phyloP scores from a whole-genome alignment of 2,888 invertebrate genomes.

The Argyra leucocephala region DNA sequence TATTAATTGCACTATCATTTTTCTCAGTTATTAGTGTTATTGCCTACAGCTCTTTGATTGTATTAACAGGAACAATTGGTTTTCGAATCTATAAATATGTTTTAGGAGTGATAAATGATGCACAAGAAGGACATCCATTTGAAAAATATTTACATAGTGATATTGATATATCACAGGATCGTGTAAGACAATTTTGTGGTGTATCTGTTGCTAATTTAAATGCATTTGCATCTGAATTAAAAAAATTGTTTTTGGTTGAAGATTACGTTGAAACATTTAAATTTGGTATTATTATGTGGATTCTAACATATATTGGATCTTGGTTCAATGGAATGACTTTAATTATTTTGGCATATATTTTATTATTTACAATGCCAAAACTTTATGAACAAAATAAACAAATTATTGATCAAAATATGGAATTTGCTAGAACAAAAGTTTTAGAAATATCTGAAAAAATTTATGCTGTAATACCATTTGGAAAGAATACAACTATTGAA shows the following conservation, averaged over 20 bases:
- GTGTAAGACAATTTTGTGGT: background rate
- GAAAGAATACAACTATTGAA: background rate
- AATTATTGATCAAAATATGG: background rate
- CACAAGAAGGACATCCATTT: background rate
- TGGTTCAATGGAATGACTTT: background rate
- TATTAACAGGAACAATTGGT: background rate
- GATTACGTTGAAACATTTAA: background rate
- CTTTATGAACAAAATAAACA: background rate
- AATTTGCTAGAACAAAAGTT: background rate
- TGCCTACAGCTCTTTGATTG: background rate
- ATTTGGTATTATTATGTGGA: background rate
- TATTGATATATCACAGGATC: background rate
- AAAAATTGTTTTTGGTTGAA: background rate
- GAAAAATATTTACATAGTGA: background rate
- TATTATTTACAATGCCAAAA: background rate
- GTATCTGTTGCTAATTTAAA: background rate
- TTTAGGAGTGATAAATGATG: background rate
- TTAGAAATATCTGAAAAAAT: background rate
- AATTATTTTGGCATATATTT: background rate
- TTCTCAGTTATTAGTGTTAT: conserved; percentile 1
- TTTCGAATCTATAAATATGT: background rate
- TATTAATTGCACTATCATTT: background rate
- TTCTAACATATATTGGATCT: background rate
- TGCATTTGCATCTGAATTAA: background rate
- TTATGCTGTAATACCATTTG: background rate